These are phyloP conservation scores for Drosophila falleni DNA, from an alignment of 2,888 invertebrate species.

Conservation along the genomic window DNA sequence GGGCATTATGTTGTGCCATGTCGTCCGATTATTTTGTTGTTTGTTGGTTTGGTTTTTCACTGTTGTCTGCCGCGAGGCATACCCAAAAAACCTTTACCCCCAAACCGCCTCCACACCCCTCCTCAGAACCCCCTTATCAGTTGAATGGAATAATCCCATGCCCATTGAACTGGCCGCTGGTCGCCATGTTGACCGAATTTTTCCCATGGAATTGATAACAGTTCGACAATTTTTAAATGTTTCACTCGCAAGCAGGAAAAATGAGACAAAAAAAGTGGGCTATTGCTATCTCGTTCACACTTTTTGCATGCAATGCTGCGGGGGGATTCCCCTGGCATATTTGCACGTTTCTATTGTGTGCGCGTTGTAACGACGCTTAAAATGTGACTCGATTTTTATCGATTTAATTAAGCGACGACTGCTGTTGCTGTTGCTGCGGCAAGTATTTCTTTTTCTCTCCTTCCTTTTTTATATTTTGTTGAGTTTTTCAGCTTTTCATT, in stretches of 20 bases:
- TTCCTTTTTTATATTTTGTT: conserved; percentile 11
- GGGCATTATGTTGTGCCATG: conserved; percentile 31
- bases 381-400: conserved; percentile 77
- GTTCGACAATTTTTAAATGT: conserved; percentile 61
- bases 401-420: conserved; percentile 76
- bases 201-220: conserved; percentile 64
- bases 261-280: not conserved
- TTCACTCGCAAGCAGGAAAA: conserved; percentile 24
- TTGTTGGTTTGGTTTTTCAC: conserved; percentile 24
- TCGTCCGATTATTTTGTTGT: conserved; percentile 27
- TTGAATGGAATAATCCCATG: conserved; percentile 32
- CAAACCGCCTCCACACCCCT: not conserved
- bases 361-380: conserved; percentile 63
- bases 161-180: conserved; percentile 20
- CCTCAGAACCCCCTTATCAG: not conserved
- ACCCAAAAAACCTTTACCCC: conserved; percentile 26
- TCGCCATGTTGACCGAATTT: conserved; percentile 74
- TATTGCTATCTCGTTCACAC: not conserved
- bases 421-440: conserved; percentile 29
- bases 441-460: conserved; percentile 19
- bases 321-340: conserved; percentile 47
- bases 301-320: not conserved
- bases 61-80: conserved; percentile 38
- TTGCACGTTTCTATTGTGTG: conserved; percentile 78
- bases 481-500: conserved; percentile 21